These are phyloP conservation scores for Anoura caudifer DNA, from an alignment of 2,113 vertebrate genomes.

Conservation along the genomic window DNA sequence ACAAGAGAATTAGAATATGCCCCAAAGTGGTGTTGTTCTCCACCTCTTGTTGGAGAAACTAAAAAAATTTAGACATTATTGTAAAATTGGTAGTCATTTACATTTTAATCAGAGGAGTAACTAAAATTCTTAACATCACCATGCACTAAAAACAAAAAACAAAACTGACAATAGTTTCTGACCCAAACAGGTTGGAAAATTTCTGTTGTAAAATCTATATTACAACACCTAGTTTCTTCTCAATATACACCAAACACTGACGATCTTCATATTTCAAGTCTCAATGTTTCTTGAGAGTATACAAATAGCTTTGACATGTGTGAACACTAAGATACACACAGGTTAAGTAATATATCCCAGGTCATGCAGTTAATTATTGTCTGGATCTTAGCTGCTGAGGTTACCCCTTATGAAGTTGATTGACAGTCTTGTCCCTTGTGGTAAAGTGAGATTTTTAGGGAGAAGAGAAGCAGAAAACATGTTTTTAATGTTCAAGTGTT, in stretches of 20 bases:
- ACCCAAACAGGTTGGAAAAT: not conserved
- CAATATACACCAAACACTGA: not conserved
- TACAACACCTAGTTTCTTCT: not conserved
- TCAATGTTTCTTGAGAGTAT: not conserved
- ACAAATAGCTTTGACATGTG: not conserved
- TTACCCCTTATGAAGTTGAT: not conserved
- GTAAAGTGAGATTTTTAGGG: slow-evolving; percentile 17
- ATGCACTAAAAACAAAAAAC: not conserved
- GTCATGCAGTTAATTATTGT: not conserved
- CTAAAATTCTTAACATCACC: not conserved
- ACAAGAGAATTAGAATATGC: slow-evolving; percentile 37
- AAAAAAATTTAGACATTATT: not conserved
- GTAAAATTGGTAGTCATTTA: not conserved
- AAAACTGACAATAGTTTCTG: not conserved
- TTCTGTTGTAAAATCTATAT: not conserved
- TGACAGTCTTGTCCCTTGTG: not conserved
- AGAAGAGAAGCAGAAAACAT: not conserved
- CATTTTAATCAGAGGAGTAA: slow-evolving; percentile 17
- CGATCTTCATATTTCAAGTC: not conserved
- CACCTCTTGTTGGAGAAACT: not conserved
- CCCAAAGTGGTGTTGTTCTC: not conserved
- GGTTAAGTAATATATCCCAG: not conserved
- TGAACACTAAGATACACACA: not conserved
- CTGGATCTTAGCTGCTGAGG: not conserved
- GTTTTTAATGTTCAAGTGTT: not conserved